Base-by-base conservation (phyloP, 2,113 vertebrate species). In the Chinchilla lanigera region DNA sequence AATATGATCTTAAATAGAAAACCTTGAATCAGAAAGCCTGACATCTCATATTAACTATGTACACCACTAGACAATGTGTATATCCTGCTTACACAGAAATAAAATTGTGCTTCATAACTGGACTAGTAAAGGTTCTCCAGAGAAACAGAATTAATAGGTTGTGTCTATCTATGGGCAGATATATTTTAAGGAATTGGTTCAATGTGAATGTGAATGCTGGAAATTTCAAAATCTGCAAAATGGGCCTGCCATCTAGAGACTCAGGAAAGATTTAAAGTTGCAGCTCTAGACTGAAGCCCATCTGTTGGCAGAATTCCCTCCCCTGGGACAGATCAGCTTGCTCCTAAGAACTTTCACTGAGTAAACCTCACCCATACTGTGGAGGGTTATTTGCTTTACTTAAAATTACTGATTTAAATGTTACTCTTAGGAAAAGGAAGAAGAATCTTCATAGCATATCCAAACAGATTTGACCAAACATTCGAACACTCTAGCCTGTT, bases 181-280 rank as follows among this genome's bases (percentile, higher is more conserved):
- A n/a, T 83, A 69, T 61, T 90, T 86, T 95, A 73, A 96, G 82
- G 38, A 82, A 14, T 61, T 54, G 11, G 5, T 33, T 77, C 33
- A 54, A 28, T 20, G 33, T 69, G 73, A 86, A 26, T 41, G 47
- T 78, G 33, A 41, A 93, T 50, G 5, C 30, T 61, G 44, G 17
- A 35, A 47, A 93, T 75, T 89, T 14, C 50, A 44, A 81, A 67
- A 65, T 92, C 22, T 80, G 17, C 3, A 16, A 10, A 44, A 16
- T 54, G 65, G 28, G 13, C 9, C 4, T 10, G n/a, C 24, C 28
- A 61, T 26, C 14, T 8, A 89, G 82, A 92, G 35, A 54, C 17
- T 19, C 35, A 56, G 28, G 22, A 33, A 52, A 67, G 35, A 73
- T 30, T 2, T 80, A 54, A 58, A 38, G 9, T 13, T 87, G 54